Base-by-base conservation (phyloP, 2,797 vertebrate genomes). In the Arnoldichthys spilopterus region DNA sequence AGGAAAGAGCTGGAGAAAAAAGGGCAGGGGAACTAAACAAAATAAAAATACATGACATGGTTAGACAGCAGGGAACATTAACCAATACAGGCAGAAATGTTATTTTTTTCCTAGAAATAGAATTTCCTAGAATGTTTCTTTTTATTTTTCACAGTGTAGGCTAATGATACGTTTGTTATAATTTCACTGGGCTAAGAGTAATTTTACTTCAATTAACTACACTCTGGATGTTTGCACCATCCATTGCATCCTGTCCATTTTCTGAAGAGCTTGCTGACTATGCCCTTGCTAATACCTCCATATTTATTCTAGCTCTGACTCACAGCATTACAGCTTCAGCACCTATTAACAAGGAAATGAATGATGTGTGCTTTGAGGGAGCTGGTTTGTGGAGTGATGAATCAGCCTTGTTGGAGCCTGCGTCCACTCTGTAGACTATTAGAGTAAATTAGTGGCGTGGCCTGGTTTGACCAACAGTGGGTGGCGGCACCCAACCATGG, bases 271-370 rank as follows among this genome's bases (percentile, higher is more conserved):
- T 45, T 59, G 66, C 72, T 71, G 76, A 80, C 47, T 34, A 53
- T 53, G 53, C 54, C 56, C 56, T 59, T 45, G 74, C 74, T 70
- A 68, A 68, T 40, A 62, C 61, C 5, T 12, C 37, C 28, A 11
- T 72, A 74, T 84, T 84, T 81, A 69, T 76, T 74, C 69, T 53
- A 37, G 32, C 12, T 54, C 78, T 82, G 77, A 69, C 59, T 76
- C 72, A 78, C 74, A 53, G 74, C 63, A 43, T 49, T 56, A 37
- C 45, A 24, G 34, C 67, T 79, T 78, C 66, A 5, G 28, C 4
- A 9, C n/a, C 7, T 34, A 59, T 61, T 74, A 79, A 79, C 24
- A 24, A 74, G 71, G 13, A 16, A n/a, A n/a, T 69, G 43, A 79
- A 56, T 51, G 72, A 79, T 74, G 54, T n/a, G 69, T 3, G 4